Conservation (phyloP, 1,140 invertebrate species). For the Polypedilum pembai region DNA sequence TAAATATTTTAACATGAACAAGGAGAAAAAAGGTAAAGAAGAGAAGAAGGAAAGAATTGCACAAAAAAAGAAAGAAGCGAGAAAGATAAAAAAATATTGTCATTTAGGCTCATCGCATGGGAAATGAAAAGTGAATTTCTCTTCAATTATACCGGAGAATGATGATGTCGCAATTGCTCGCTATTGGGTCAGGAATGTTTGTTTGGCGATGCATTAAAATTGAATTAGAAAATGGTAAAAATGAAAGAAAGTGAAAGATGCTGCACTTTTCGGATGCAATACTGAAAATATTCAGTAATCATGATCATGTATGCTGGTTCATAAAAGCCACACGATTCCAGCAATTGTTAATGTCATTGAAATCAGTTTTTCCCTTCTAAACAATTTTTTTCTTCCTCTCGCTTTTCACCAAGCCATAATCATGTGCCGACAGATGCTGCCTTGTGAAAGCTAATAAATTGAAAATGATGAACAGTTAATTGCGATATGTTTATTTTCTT, state of each 20-base stretch:
- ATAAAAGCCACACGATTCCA: too few species aligned
- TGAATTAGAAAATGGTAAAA: constrained; percentile 12
- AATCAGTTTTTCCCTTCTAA: too few species aligned
- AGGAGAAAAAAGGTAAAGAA: too few species aligned
- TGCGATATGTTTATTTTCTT: background rate
- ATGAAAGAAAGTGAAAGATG: background rate
- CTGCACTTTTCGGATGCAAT: constrained; percentile 1
- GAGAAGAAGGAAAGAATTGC: background rate
- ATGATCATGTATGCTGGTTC: background rate
- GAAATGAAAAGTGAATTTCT: constrained; percentile 18
- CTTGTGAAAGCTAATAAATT: background rate
- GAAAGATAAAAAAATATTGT: background rate
- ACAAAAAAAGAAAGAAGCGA: background rate
- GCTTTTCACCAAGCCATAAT: background rate
- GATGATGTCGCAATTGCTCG: background rate
- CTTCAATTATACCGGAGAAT: background rate
- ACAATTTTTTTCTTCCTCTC: too few species aligned
- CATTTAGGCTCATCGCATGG: background rate
- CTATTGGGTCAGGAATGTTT: constrained; percentile 16
- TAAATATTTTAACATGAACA: background rate
- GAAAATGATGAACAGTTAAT: constrained; percentile 1
- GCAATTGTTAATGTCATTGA: too few species aligned
- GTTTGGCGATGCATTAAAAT: background rate
- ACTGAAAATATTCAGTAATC: background rate
- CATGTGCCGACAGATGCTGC: background rate